These are phyloP conservation scores for Xenopus borealis DNA, from an alignment of 2,113 vertebrate genomes.

Conservation along the genomic window DNA sequence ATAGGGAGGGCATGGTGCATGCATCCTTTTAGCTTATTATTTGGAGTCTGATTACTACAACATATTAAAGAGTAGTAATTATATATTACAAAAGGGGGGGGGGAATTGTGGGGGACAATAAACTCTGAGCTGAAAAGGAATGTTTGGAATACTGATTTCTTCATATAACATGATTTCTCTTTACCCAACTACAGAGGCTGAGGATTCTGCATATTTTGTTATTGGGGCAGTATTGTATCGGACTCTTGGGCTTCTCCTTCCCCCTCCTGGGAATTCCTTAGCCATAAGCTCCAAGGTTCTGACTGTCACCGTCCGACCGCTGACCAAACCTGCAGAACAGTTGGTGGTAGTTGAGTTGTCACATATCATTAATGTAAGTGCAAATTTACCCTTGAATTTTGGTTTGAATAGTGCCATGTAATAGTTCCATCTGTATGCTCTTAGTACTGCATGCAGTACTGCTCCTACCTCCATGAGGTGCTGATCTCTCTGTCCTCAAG, in stretches of 20 bases:
- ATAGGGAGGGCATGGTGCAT: background rate
- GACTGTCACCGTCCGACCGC: slow-evolving; percentile 87
- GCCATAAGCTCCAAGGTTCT: slow-evolving; percentile 90
- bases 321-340: slow-evolving; percentile 79
- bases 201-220: slow-evolving; percentile 85
- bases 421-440: too few species aligned
- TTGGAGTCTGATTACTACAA: background rate
- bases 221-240: slow-evolving; percentile 93
- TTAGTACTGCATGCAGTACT: too few species aligned
- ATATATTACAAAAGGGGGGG: too few species aligned
- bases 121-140: too few species aligned
- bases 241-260: slow-evolving; percentile 87
- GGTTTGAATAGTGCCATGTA: too few species aligned
- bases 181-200: slow-evolving; percentile 66
- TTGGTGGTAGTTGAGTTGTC: slow-evolving; percentile 92
- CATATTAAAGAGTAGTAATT: too few species aligned
- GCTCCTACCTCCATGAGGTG: too few species aligned
- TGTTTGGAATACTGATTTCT: too few species aligned
- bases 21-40: background rate
- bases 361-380: slow-evolving; percentile 85
- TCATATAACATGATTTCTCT: too few species aligned
- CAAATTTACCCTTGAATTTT: too few species aligned
- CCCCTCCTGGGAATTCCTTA: slow-evolving; percentile 77
- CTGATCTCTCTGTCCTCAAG: too few species aligned
- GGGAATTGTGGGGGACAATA: too few species aligned